Percentiles rank a stretch among this genome's conserved stretches.
Conservation (phyloP, 2,888 invertebrate genomes). For the Hydrotaea diabolus region DNA sequence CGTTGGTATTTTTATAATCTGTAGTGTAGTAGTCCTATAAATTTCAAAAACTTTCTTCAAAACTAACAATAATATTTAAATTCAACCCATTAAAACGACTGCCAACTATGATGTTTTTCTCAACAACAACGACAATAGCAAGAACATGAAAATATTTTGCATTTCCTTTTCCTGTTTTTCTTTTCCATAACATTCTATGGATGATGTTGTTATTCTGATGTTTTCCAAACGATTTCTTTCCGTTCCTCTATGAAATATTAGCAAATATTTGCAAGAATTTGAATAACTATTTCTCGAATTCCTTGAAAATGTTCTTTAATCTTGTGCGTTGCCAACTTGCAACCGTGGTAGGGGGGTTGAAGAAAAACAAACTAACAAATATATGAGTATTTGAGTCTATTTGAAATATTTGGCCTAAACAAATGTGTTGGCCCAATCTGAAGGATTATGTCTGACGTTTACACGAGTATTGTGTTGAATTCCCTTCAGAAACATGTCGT, state of each 20-base stretch:
- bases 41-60: too few relatives aligned
- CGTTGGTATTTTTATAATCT: too few relatives aligned
- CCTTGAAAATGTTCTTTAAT: background rate
- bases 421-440: background rate
- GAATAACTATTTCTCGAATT: background rate
- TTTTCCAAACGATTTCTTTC: background rate
- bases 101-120: background rate
- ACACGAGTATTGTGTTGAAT: too few relatives aligned
- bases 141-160: background rate
- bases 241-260: background rate
- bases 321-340: background rate
- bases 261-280: background rate
- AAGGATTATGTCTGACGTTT: too few relatives aligned
- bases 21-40: too few relatives aligned
- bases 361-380: background rate
- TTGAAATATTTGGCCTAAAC: background rate
- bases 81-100: background rate
- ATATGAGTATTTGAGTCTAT: too few relatives aligned
- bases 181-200: background rate
- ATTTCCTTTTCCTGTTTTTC: conserved; percentile 57
- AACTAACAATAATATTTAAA: too few relatives aligned
- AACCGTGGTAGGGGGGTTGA: background rate
- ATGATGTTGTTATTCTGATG: conserved; percentile 1
- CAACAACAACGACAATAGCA: background rate
- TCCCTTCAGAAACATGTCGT: too few relatives aligned